These are phyloP conservation scores for Polyergus mexicanus DNA, from an alignment of 1,140 invertebrate species.

Conservation along the genomic window DNA sequence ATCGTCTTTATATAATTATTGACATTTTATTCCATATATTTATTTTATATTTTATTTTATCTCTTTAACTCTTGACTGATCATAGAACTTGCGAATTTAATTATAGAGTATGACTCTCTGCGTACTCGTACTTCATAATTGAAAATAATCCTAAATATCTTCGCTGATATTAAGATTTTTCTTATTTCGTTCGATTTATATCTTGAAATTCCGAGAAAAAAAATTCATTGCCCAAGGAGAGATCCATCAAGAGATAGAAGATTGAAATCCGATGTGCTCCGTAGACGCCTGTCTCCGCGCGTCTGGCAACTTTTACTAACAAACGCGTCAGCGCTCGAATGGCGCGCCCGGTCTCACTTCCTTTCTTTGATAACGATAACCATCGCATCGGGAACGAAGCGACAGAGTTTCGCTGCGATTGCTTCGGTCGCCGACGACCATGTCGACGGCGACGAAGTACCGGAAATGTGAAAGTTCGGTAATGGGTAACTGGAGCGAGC, in stretches of 20 bases:
- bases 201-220: background rate
- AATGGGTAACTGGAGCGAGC: slow-evolving; percentile 73
- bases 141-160: background rate
- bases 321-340: slow-evolving; percentile 52
- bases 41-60: background rate
- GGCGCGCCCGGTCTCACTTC: slow-evolving; percentile 46
- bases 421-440: slow-evolving; percentile 52
- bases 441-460: slow-evolving; percentile 53
- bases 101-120: background rate
- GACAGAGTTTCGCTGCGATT: slow-evolving; percentile 71
- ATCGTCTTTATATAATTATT: too few species aligned
- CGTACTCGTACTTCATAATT: background rate
- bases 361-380: slow-evolving; percentile 71
- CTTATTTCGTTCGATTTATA: background rate
- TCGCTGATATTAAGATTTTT: background rate
- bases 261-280: slow-evolving; percentile 63
- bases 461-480: slow-evolving; percentile 73
- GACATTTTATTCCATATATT: too few species aligned
- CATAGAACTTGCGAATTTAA: background rate
- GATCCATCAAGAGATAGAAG: slow-evolving; percentile 62
- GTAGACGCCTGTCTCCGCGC: slow-evolving; percentile 64
- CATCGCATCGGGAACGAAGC: slow-evolving; percentile 67
- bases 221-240: slow-evolving; percentile 6
- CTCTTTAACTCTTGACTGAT: background rate
- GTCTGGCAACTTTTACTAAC: slow-evolving; percentile 70